Evolutionary conservation across 1,140 invertebrate genomes (phyloP).

Genomic region (Drosophila ambigua): DNA sequence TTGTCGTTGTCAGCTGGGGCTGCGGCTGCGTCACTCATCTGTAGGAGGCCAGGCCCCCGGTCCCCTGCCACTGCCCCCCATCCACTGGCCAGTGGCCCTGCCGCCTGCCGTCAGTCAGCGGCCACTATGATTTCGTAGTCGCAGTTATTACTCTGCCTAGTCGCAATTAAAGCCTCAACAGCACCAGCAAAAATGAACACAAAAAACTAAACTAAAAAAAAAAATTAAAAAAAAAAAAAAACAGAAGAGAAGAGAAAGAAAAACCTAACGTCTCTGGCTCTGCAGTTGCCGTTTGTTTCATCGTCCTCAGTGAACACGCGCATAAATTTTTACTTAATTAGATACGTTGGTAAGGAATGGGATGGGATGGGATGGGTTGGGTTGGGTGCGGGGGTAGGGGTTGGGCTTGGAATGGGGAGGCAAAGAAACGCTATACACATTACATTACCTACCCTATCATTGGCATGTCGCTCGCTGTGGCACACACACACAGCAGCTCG

Average conservation of each 20-base stretch:
- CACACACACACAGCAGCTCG: conserved; percentile 6
- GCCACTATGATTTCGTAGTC: conserved; percentile 59
- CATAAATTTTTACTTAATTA: conserved; percentile 80
- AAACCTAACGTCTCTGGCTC: conserved; percentile 64
- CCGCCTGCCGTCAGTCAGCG: conserved; percentile 19
- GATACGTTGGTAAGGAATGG: conserved; percentile 40
- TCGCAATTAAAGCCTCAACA: conserved; percentile 71
- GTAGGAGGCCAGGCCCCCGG: conserved; percentile 17
- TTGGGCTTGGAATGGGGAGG: conserved; percentile 20
- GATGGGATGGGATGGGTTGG: not conserved
- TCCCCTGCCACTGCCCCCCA: not conserved
- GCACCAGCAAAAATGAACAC: conserved; percentile 32
- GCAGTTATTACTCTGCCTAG: conserved; percentile 66
- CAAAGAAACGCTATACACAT: conserved; percentile 17
- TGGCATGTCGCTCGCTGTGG: conserved; percentile 37
- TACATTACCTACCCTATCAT: conserved; percentile 39
- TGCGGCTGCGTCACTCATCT: conserved; percentile 49
- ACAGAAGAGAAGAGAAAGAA: conserved; percentile 35
- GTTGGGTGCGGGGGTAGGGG: not conserved
- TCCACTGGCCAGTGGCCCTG: conserved; percentile 20
- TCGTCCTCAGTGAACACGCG: conserved; percentile 78
- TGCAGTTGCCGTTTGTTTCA: conserved; percentile 75
- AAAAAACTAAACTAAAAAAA: conserved; percentile 11
- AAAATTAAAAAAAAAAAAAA: conserved; percentile 3
- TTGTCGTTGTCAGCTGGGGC: conserved; percentile 42